phyloP scores from a whole-genome alignment of 2,113 vertebrate species.

The Hippoglossus stenolepis region DNA sequence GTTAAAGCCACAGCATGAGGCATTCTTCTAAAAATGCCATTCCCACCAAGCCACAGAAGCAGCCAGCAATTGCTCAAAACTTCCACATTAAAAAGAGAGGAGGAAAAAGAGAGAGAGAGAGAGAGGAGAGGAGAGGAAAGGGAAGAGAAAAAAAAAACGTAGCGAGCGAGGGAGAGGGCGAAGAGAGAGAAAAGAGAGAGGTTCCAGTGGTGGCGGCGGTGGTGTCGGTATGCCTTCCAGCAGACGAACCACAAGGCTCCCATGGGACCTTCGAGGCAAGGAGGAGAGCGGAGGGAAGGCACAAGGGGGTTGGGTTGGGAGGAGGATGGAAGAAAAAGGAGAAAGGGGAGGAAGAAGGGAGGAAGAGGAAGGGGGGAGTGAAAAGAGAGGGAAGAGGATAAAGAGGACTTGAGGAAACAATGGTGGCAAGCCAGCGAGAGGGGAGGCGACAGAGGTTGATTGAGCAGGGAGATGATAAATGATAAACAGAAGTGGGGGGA shows the following conservation, averaged over 20 bases:
- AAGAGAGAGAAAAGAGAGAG: slow-evolving; percentile 69
- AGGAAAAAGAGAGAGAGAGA: slow-evolving; percentile 52
- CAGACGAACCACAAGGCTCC: slow-evolving; percentile 80
- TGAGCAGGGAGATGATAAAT: slow-evolving; percentile 63
- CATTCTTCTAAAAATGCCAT: slow-evolving; percentile 86
- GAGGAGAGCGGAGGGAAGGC: slow-evolving; percentile 36
- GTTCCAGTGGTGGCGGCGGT: slow-evolving; percentile 81
- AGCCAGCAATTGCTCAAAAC: slow-evolving; percentile 85
- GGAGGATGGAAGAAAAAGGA: background rate
- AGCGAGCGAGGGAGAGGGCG: slow-evolving; percentile 47
- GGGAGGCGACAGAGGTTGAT: slow-evolving; percentile 25
- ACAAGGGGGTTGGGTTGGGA: background rate
- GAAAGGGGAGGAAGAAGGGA: slow-evolving; percentile 32
- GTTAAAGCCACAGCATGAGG: slow-evolving; percentile 81
- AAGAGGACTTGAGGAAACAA: slow-evolving; percentile 28
- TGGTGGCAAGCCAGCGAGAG: slow-evolving; percentile 16
- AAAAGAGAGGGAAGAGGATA: slow-evolving; percentile 25
- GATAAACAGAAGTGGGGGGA: slow-evolving; percentile 62
- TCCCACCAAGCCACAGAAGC: slow-evolving; percentile 83
- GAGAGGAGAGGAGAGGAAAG: slow-evolving; percentile 50
- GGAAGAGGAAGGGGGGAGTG: slow-evolving; percentile 20
- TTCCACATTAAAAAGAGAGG: slow-evolving; percentile 85
- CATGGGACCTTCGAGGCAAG: slow-evolving; percentile 73
- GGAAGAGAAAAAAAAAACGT: slow-evolving; percentile 27
- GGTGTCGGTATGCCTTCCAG: slow-evolving; percentile 81